Conservation (phyloP, 1,140 invertebrate genomes). For the Drosophila oshimai region DNA sequence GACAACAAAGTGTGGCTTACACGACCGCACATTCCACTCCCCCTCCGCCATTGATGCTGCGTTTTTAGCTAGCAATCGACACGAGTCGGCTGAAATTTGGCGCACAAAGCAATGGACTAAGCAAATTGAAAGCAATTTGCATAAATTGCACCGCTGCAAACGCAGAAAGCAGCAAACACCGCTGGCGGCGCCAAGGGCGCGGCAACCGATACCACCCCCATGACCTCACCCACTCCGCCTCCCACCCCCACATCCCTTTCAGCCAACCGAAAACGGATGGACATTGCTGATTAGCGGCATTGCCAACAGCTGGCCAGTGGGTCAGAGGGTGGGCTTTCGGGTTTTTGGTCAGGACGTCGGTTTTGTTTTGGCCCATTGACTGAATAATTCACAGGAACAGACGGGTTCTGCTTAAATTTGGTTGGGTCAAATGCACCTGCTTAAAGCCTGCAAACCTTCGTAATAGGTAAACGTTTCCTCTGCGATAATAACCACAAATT, state of each 20-base stretch:
- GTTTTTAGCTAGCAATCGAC: conserved; percentile 40
- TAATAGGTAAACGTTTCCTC: too few species aligned
- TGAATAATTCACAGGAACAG: conserved; percentile 12
- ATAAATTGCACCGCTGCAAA: conserved; percentile 62
- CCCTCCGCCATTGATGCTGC: conserved; percentile 17
- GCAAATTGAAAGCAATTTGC: conserved; percentile 75
- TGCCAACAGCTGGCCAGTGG: conserved; percentile 31
- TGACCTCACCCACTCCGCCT: not conserved
- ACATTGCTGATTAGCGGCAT: conserved; percentile 45
- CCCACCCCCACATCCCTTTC: not conserved
- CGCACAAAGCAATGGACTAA: conserved; percentile 51
- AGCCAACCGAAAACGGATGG: conserved; percentile 5
- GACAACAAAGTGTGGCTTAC: conserved; percentile 43
- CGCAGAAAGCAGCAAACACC: conserved; percentile 20
- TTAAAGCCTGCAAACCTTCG: not conserved
- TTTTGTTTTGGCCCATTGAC: conserved; percentile 23
- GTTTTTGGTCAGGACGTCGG: conserved; percentile 13
- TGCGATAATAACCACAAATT: too few species aligned
- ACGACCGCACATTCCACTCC: not conserved
- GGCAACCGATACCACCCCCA: conserved; percentile 9
- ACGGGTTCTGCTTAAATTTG: not conserved
- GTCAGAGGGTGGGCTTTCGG: conserved; percentile 9
- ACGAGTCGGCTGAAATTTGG: conserved; percentile 26
- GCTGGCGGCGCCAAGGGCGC: conserved; percentile 1
- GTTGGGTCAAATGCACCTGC: not conserved